phyloP scores from a whole-genome alignment of 2,113 vertebrate genomes.

The Catharus fuscescens region DNA sequence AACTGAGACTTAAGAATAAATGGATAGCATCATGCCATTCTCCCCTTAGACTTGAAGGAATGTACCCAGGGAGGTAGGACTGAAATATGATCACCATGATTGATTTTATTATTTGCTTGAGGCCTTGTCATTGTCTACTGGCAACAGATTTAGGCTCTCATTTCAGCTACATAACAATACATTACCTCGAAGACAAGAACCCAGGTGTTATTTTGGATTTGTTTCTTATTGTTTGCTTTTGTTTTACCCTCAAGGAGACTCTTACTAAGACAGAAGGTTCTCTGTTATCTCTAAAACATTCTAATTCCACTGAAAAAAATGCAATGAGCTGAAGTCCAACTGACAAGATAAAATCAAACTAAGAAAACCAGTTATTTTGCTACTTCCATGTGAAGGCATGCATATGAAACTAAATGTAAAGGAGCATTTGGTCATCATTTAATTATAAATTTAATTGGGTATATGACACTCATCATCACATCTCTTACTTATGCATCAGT shows the following conservation, averaged over 20 bases:
- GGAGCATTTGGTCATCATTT: not conserved
- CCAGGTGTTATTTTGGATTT: not conserved
- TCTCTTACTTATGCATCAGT: not conserved
- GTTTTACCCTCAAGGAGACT: not conserved
- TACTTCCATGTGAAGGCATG: not conserved
- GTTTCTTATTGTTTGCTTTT: not conserved
- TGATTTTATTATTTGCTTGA: not conserved
- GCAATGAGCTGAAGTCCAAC: not conserved
- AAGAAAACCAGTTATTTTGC: not conserved
- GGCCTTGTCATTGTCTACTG: not conserved
- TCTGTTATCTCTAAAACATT: not conserved
- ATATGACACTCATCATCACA: not conserved
- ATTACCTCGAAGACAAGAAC: not conserved
- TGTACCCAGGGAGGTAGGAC: not conserved
- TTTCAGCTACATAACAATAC: not conserved
- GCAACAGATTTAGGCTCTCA: not conserved
- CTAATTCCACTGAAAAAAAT: not conserved
- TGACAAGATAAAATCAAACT: not conserved
- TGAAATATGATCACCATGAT: not conserved
- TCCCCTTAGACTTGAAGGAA: not conserved
- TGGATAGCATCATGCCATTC: not conserved
- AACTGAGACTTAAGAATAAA: not conserved
- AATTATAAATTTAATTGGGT: not conserved
- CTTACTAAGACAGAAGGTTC: not conserved
- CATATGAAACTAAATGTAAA: not conserved